These are phyloP conservation scores for Typhlichthys eigenmanni DNA, from an alignment of 2,797 vertebrate genomes.

Conservation along the genomic window DNA sequence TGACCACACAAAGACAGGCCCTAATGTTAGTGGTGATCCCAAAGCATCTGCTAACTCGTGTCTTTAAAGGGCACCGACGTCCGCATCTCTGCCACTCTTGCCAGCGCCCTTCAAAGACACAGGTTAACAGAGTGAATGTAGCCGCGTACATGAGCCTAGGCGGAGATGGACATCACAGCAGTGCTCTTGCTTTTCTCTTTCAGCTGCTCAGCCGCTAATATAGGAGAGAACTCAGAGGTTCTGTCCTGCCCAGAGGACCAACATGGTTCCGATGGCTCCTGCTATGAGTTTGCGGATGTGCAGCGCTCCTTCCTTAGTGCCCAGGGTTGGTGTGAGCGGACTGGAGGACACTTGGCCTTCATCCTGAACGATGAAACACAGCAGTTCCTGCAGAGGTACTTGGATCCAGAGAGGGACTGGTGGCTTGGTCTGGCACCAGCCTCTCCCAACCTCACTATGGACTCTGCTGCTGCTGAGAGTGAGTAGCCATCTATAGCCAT, in stretches of 20 bases:
- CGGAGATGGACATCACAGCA: constrained; percentile 65
- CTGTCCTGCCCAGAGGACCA: constrained; percentile 80
- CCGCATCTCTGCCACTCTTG: constrained; percentile 21
- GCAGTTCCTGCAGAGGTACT: constrained; percentile 84
- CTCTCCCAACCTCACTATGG: constrained; percentile 69
- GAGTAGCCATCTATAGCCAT: constrained; percentile 26
- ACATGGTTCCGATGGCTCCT: constrained; percentile 82
- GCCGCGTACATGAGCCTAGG: constrained; percentile 41
- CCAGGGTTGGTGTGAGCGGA: constrained; percentile 90
- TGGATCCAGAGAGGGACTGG: constrained; percentile 83
- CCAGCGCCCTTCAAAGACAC: constrained; percentile 67
- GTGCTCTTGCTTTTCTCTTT: constrained; percentile 43
- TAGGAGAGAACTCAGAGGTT: constrained; percentile 49
- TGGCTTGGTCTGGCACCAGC: constrained; percentile 87
- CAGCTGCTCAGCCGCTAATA: constrained; percentile 42
- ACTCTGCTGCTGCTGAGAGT: constrained; percentile 72
- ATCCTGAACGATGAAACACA: constrained; percentile 86
- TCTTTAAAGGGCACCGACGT: constrained; percentile 52
- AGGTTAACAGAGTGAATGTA: constrained; percentile 25
- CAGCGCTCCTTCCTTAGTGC: constrained; percentile 77
- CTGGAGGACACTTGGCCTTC: constrained; percentile 88
- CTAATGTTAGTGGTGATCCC: constrained; percentile 11
- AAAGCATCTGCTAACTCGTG: constrained; percentile 33
- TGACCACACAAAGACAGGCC: constrained; percentile 61
- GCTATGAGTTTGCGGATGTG: constrained; percentile 87